Conservation (phyloP, 2,888 invertebrate species). For the Athalia rosae region DNA sequence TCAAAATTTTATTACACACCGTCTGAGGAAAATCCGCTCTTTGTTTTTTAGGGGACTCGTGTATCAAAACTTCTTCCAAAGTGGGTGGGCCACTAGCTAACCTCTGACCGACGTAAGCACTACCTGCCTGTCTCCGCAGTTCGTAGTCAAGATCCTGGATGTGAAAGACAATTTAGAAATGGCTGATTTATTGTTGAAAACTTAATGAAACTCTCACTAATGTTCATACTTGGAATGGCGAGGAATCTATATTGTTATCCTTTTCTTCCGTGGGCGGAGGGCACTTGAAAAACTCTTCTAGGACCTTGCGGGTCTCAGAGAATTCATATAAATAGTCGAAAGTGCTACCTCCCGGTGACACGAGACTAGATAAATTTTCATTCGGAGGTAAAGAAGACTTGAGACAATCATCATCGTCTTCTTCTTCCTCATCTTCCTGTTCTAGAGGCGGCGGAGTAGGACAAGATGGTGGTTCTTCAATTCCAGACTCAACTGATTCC, state of each 20-base stretch:
- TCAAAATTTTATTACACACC: slow-evolving; percentile 53
- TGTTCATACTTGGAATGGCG: slow-evolving; percentile 74
- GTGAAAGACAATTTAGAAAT: slow-evolving; percentile 3
- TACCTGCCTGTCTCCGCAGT: slow-evolving; percentile 83
- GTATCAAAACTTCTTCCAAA: slow-evolving; percentile 70
- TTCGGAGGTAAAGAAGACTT: slow-evolving; percentile 63
- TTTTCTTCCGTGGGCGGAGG: slow-evolving; percentile 81
- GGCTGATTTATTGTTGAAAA: slow-evolving; percentile 10
- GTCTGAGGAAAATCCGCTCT: slow-evolving; percentile 68
- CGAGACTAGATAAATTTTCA: slow-evolving; percentile 70
- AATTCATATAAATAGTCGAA: slow-evolving; percentile 95
- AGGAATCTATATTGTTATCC: slow-evolving; percentile 67
- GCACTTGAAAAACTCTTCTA: slow-evolving; percentile 94
- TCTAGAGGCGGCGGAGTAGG: slow-evolving; percentile 48
- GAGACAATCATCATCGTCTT: slow-evolving; percentile 56
- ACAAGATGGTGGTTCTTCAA: slow-evolving; percentile 54
- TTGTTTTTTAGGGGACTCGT: slow-evolving; percentile 71
- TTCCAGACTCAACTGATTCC: slow-evolving; percentile 57
- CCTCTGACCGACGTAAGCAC: slow-evolving; percentile 86
- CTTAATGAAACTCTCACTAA: background rate
- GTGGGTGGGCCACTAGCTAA: slow-evolving; percentile 78
- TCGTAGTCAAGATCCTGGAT: slow-evolving; percentile 85
- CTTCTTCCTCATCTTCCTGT: slow-evolving; percentile 50
- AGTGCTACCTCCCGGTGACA: slow-evolving; percentile 75
- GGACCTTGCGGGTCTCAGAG: slow-evolving; percentile 92